Percentiles rank a stretch among this genome's conserved stretches.
phyloP scores from a whole-genome alignment of 2,888 invertebrate species.

The Neoitamus cyanurus region DNA sequence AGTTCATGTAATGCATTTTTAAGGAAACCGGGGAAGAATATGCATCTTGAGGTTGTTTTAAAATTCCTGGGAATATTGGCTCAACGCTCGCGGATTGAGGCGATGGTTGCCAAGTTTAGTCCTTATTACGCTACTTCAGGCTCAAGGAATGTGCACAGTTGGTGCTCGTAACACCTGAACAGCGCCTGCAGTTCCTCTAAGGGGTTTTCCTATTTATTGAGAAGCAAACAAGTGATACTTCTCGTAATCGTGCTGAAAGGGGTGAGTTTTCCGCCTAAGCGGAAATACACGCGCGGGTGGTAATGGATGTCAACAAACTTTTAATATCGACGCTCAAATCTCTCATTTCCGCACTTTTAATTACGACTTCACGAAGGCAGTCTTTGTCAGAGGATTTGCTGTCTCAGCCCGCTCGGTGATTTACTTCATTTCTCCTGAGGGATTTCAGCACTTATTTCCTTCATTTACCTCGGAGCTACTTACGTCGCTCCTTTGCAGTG shows the following conservation, averaged over 20 bases:
- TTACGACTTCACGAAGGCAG: background rate
- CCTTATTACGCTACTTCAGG: background rate
- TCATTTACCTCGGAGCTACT: background rate
- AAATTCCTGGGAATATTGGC: conserved; percentile 6
- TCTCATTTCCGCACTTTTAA: background rate
- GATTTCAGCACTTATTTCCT: background rate
- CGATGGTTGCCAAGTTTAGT: background rate
- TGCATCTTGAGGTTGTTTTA: background rate
- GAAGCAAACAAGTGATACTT: background rate
- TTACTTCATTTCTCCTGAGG: background rate
- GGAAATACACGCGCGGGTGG: background rate
- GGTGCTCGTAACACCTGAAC: background rate
- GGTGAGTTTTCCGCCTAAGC: background rate
- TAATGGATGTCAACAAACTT: background rate
- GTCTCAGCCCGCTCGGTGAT: background rate
- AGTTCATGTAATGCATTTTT: conserved; percentile 24
- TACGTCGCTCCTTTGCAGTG: background rate
- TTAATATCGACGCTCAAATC: background rate
- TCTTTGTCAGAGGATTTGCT: background rate
- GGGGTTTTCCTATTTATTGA: background rate
- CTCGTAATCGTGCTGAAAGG: background rate
- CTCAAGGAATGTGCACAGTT: background rate
- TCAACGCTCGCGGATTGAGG: background rate
- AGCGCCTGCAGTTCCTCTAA: background rate
- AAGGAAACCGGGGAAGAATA: background rate